Percentiles rank a stretch among this genome's conserved stretches.
These are phyloP conservation scores for Indicator indicator DNA, from an alignment of 2,113 vertebrate genomes.

Conservation along the genomic window DNA sequence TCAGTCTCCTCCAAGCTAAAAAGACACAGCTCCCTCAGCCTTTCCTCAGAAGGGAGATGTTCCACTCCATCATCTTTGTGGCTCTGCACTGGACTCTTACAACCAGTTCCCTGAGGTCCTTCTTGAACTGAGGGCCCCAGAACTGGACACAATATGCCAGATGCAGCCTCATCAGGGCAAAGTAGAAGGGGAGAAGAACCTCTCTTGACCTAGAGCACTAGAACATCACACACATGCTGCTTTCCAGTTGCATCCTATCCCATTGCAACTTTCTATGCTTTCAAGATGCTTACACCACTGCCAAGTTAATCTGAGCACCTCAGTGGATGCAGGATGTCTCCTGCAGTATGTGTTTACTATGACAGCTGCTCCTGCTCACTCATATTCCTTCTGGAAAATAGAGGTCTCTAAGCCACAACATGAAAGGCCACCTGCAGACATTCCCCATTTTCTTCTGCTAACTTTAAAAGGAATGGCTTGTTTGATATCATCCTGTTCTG, in stretches of 20 bases:
- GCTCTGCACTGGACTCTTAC: no score
- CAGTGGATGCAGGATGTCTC: background rate
- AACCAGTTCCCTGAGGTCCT: no score
- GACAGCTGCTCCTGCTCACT: background rate
- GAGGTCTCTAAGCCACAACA: conserved; percentile 9
- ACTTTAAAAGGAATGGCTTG: background rate
- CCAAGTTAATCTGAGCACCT: background rate
- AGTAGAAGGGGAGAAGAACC: no score
- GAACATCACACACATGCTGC: background rate
- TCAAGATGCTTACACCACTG: background rate
- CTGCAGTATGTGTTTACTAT: background rate
- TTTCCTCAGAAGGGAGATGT: no score
- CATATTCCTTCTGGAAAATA: background rate
- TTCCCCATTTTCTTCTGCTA: background rate
- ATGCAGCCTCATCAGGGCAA: no score
- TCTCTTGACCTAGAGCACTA: no score
- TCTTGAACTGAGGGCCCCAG: no score
- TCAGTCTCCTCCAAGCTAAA: no score
- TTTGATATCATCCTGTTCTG: background rate
- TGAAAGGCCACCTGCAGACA: background rate
- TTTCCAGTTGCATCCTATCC: background rate
- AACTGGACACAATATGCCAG: no score
- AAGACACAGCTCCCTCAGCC: no score
- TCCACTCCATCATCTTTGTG: no score
- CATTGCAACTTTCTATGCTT: background rate